Conservation (phyloP, 2,888 invertebrate genomes). For the Macrophya annulata region DNA sequence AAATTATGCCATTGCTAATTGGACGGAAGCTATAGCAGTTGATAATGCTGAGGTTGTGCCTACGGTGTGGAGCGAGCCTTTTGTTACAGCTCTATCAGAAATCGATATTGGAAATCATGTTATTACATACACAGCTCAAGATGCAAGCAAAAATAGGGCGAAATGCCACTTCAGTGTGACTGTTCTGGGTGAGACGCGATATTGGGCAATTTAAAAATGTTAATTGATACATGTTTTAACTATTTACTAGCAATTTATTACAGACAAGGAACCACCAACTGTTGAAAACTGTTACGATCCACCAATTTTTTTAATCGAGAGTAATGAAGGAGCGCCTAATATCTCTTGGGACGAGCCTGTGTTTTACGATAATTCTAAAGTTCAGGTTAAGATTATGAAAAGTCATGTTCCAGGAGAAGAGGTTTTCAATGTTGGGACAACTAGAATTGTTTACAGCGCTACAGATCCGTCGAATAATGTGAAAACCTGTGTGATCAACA, state of each 20-base stretch:
- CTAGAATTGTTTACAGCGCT: slow-evolving; percentile 82
- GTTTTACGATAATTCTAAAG: slow-evolving; percentile 83
- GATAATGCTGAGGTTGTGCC: slow-evolving; percentile 84
- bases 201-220: background rate
- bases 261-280: slow-evolving; percentile 82
- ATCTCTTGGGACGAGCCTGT: slow-evolving; percentile 84
- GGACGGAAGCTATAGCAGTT: slow-evolving; percentile 78
- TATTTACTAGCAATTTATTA: slow-evolving; percentile 49
- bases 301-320: slow-evolving; percentile 78
- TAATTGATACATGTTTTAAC: background rate
- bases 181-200: slow-evolving; percentile 79
- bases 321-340: slow-evolving; percentile 75
- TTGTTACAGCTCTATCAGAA: slow-evolving; percentile 81
- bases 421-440: slow-evolving; percentile 82
- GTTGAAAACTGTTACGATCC: slow-evolving; percentile 84
- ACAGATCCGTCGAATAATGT: slow-evolving; percentile 83
- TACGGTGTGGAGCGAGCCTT: slow-evolving; percentile 83
- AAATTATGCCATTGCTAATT: slow-evolving; percentile 81
- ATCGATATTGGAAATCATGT: slow-evolving; percentile 83
- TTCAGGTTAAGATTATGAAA: slow-evolving; percentile 73
- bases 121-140: slow-evolving; percentile 85
- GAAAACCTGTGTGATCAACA: slow-evolving; percentile 82
- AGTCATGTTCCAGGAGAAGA: slow-evolving; percentile 79
- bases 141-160: slow-evolving; percentile 83
- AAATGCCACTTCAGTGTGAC: slow-evolving; percentile 83